phyloP scores from a whole-genome alignment of 2,797 vertebrate genomes.

The Microchirus variegatus region DNA sequence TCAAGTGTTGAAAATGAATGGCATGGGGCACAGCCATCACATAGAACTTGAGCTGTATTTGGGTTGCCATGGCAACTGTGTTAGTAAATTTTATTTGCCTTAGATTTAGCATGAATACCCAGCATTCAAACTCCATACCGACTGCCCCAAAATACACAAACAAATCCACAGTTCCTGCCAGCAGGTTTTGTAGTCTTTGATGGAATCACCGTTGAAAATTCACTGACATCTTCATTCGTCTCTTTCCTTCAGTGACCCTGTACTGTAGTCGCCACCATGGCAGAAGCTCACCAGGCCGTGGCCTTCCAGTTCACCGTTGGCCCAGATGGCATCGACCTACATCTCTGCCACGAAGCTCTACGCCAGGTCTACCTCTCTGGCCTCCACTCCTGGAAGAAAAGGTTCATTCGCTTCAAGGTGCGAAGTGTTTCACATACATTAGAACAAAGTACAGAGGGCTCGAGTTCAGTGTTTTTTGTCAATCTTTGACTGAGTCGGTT shows the following conservation, averaged over 20 bases:
- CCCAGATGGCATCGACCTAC: constrained; percentile 93
- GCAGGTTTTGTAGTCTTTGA: too few species aligned
- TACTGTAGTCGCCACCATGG: constrained; percentile 82
- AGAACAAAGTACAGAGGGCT: constrained; percentile 12
- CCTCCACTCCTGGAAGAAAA: constrained; percentile 97
- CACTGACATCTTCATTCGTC: neutral
- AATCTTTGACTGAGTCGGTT: neutral
- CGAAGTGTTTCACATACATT: neutral
- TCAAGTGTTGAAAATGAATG: too few species aligned
- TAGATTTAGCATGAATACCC: too few species aligned
- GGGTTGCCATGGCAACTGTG: too few species aligned
- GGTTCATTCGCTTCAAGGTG: constrained; percentile 97
- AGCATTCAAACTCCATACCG: too few species aligned
- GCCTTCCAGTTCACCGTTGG: constrained; percentile 97
- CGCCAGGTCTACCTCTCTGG: constrained; percentile 96
- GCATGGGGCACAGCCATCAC: too few species aligned
- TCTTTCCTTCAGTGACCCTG: constrained; percentile 51
- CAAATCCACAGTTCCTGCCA: too few species aligned
- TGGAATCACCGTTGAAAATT: neutral
- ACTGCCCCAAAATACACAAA: too few species aligned
- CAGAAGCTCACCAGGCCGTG: constrained; percentile 98
- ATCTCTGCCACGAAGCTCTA: constrained; percentile 94
- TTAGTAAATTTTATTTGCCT: too few species aligned
- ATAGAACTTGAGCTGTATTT: too few species aligned
- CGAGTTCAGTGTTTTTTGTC: neutral